Evolutionary conservation across 2,113 vertebrate species (phyloP).

Genomic region (Nerophis ophidion): DNA sequence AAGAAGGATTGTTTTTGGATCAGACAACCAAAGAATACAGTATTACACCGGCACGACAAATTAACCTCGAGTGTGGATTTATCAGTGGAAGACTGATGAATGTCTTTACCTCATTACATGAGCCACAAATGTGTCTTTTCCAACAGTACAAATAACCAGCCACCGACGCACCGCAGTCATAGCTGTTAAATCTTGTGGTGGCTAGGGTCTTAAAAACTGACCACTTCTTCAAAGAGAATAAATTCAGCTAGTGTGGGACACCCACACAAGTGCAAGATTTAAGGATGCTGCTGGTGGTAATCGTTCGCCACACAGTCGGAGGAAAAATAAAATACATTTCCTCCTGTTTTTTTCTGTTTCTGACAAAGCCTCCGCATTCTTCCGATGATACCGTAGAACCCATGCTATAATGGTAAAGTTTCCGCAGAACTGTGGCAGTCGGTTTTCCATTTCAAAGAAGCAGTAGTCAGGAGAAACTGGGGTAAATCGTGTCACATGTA

Average conservation of each 20-base stretch:
- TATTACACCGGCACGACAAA: slow-evolving; percentile 24
- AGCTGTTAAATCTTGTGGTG: not conserved
- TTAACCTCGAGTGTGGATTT: slow-evolving; percentile 12
- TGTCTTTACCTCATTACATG: slow-evolving; percentile 16
- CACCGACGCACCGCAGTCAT: slow-evolving; percentile 9
- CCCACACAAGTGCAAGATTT: slow-evolving; percentile 29
- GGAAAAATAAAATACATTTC: too few species aligned
- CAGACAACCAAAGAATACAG: slow-evolving; percentile 16
- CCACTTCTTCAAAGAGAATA: slow-evolving; percentile 12
- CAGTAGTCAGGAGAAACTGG: too few species aligned
- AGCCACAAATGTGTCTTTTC: slow-evolving; percentile 9
- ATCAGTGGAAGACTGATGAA: slow-evolving; percentile 10
- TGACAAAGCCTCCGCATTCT: too few species aligned
- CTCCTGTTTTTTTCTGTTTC: too few species aligned
- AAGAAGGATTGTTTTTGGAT: slow-evolving; percentile 42
- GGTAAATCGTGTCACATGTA: too few species aligned
- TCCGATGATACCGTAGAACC: too few species aligned
- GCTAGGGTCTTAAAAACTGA: not conserved
- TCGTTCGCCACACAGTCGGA: slow-evolving; percentile 28
- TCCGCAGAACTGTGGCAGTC: too few species aligned
- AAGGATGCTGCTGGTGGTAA: slow-evolving; percentile 31
- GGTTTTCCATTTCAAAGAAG: too few species aligned
- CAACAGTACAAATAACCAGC: slow-evolving; percentile 10
- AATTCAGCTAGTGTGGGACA: slow-evolving; percentile 28
- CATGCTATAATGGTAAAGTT: too few species aligned